Base-by-base conservation (phyloP, 2,113 vertebrate species). In the Labrus mixtus region DNA sequence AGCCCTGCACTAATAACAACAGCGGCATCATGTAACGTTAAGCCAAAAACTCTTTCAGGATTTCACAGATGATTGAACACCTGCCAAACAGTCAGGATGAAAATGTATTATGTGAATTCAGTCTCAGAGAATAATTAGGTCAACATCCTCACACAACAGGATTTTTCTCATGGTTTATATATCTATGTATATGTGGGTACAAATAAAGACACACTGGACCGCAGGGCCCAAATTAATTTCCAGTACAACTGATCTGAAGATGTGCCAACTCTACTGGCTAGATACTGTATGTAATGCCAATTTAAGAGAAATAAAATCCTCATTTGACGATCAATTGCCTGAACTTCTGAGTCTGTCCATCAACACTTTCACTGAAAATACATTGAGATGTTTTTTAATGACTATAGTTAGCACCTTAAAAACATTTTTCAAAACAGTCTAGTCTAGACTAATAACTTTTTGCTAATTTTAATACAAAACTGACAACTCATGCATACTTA, bases 61-160 rank as follows among this genome's bases (percentile, higher is more conserved):
- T 51, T 51, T 51, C 3, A 2, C 55, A 59, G 11, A 19, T 63
- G 59, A 78, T 57, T 57, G 70, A 77, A 70, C 50, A 73, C 6
- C 46, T 51, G 37, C 53, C 29, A 51, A 55, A 56, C 66, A 68
- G 45, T 65, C 19, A 17, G 23, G n/a, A 70, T 63, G 12, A 33
- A 86, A 25, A 80, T 87, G 9, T 54, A 75, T 76, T 23, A 73
- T 16, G 33, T 76, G 57, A 73, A 48, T 5, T 43, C 74, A 36
- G 13, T 25, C 57, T 62, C 39, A 25, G 12, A 41, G 23, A 66
- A 68, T 17, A 87, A 83, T 60, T 33, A 66, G 62, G 76, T 37
- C 78, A 85, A 43, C n/a, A 58, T 37, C 66, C 55, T 74, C 48
- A 74, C 36, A 57, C 46, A 46, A 68, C 54, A 64, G 53, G 9